These are phyloP conservation scores for Drosophila birchii DNA, from an alignment of 2,888 invertebrate species.

Conservation along the genomic window DNA sequence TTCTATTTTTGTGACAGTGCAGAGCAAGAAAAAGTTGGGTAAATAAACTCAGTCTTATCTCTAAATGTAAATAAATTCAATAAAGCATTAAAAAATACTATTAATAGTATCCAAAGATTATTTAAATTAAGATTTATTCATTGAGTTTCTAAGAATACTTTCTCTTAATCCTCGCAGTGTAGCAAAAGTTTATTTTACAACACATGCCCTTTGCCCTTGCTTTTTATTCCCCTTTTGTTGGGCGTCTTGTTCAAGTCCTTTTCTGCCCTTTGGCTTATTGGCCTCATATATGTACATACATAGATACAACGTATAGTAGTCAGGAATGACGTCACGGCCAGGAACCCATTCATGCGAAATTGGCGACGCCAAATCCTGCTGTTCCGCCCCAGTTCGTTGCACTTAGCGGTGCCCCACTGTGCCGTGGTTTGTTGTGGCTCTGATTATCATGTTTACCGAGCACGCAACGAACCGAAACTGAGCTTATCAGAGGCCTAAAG, in stretches of 20 bases:
- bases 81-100: no score
- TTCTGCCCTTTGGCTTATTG: conserved; percentile 40
- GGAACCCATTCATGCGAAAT: conserved; percentile 20
- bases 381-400: conserved; percentile 20
- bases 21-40: background rate
- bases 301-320: conserved; percentile 4
- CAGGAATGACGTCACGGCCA: conserved; percentile 32
- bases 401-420: conserved; percentile 25
- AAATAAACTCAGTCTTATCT: background rate
- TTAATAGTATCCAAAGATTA: no score
- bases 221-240: background rate
- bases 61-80: background rate
- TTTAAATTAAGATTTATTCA: background rate
- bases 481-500: conserved; percentile 32
- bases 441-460: conserved; percentile 56
- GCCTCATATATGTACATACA: background rate
- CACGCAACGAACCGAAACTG: conserved; percentile 64
- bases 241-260: conserved; percentile 22
- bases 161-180: background rate
- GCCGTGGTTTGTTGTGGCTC: conserved; percentile 35
- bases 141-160: background rate
- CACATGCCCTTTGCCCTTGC: background rate
- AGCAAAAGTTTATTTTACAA: conserved; percentile 7
- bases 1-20: conserved; percentile 23
- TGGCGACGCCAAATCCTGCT: conserved; percentile 16